A percentile compares a stretch with the other conserved stretches of the same genome.
Conservation (phyloP, 2,113 vertebrate genomes). For the Prunella himalayana region DNA sequence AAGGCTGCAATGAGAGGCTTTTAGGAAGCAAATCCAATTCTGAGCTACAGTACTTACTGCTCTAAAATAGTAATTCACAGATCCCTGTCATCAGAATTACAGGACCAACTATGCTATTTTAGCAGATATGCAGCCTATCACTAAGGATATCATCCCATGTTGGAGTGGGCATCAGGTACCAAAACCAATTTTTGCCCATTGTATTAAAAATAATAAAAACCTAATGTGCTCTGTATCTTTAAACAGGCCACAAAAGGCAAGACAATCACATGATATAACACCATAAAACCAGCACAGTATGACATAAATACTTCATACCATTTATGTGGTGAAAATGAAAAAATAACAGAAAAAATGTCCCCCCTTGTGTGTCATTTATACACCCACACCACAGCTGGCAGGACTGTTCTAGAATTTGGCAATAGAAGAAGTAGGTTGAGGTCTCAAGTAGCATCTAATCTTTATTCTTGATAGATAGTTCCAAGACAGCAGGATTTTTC, state of each 20-base stretch:
- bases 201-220: background rate
- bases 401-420: constrained; percentile 44
- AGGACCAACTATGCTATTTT: background rate
- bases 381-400: background rate
- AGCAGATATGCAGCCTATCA: background rate
- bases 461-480: constrained; percentile 45
- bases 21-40: background rate
- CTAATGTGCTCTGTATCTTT: background rate
- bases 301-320: background rate
- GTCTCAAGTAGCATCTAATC: constrained; percentile 41
- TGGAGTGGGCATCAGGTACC: background rate
- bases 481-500: constrained; percentile 12
- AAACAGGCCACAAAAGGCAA: background rate
- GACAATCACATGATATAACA: background rate
- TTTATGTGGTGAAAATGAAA: background rate
- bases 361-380: background rate
- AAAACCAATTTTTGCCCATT: background rate
- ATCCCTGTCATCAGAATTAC: background rate
- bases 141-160: background rate
- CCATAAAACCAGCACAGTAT: background rate
- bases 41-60: background rate
- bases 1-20: background rate
- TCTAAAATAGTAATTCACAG: background rate
- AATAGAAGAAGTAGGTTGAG: constrained; percentile 51
- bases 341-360: background rate